A percentile compares a stretch with the other conserved stretches of the same genome.
Conservation (phyloP, 2,888 invertebrate species). For the Ophonus ardosiacus region DNA sequence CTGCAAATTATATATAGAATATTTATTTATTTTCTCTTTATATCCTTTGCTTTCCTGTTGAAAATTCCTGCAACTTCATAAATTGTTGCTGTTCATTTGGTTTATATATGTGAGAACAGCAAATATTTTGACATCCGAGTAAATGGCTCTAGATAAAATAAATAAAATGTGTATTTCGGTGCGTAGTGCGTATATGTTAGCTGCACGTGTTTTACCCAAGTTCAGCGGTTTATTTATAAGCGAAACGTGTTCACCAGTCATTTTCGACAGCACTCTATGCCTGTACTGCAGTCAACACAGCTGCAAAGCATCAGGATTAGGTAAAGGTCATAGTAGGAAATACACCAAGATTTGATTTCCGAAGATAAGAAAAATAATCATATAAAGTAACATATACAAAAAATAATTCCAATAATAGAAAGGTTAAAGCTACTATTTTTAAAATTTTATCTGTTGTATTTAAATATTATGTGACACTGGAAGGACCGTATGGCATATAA, state of each 20-base stretch:
- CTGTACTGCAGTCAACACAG: background rate
- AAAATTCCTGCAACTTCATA: background rate
- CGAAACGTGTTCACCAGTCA: conserved; percentile 35
- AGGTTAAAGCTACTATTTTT: too few species aligned
- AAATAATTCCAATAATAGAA: too few species aligned
- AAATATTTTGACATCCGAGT: conserved; percentile 1
- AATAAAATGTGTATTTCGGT: conserved; percentile 38
- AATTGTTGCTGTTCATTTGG: too few species aligned
- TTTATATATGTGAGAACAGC: background rate
- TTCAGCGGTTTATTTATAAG: conserved; percentile 35
- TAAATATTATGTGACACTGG: too few species aligned
- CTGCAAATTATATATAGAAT: too few species aligned
- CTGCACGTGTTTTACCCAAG: conserved; percentile 45
- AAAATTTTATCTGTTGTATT: too few species aligned
- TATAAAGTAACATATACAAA: too few species aligned
- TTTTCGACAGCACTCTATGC: background rate
- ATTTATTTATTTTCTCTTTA: too few species aligned
- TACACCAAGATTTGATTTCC: background rate
- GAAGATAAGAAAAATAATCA: too few species aligned
- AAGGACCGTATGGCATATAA: too few species aligned
- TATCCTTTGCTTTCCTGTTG: background rate
- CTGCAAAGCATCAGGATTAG: background rate
- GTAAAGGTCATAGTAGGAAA: background rate
- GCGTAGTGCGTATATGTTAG: conserved; percentile 19
- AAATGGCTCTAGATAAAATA: background rate